phyloP scores from a whole-genome alignment of 2,888 invertebrate genomes.

The Zhuqinia jingwanae region DNA sequence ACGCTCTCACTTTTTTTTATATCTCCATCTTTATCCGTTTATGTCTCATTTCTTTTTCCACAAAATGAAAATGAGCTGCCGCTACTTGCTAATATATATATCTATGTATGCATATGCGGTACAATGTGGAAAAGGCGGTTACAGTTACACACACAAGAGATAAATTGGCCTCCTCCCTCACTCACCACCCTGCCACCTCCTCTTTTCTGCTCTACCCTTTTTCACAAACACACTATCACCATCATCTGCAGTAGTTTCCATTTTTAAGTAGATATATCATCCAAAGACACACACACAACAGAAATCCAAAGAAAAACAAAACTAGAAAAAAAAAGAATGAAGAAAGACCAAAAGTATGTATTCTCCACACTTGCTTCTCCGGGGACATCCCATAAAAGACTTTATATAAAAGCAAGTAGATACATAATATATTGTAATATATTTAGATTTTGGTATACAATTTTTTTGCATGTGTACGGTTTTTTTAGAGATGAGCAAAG shows the following conservation, averaged over 20 bases:
- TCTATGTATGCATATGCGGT: slow-evolving; percentile 11
- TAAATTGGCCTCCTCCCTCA: slow-evolving; percentile 66
- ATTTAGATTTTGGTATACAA: neutral
- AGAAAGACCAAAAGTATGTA: neutral
- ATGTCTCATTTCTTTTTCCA: neutral
- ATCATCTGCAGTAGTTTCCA: neutral
- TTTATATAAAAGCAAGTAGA: neutral
- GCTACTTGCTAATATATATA: too few species aligned
- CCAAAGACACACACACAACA: slow-evolving; percentile 26
- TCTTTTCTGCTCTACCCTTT: slow-evolving; percentile 39
- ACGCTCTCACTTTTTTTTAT: neutral
- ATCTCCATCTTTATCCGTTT: neutral
- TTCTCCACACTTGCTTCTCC: slow-evolving; percentile 9
- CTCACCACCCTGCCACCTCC: slow-evolving; percentile 34
- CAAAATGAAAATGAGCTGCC: slow-evolving; percentile 14
- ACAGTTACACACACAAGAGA: slow-evolving; percentile 45
- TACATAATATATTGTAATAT: neutral
- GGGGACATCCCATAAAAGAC: neutral
- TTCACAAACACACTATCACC: slow-evolving; percentile 7
- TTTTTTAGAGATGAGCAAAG: slow-evolving; percentile 1
- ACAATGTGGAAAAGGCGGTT: slow-evolving; percentile 62
- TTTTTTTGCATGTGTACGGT: slow-evolving; percentile 25
- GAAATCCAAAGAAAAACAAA: slow-evolving; percentile 23
- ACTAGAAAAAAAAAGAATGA: slow-evolving; percentile 4
- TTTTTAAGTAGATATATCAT: neutral